phyloP scores from a whole-genome alignment of 2,113 vertebrate species.

The Carassius auratus region DNA sequence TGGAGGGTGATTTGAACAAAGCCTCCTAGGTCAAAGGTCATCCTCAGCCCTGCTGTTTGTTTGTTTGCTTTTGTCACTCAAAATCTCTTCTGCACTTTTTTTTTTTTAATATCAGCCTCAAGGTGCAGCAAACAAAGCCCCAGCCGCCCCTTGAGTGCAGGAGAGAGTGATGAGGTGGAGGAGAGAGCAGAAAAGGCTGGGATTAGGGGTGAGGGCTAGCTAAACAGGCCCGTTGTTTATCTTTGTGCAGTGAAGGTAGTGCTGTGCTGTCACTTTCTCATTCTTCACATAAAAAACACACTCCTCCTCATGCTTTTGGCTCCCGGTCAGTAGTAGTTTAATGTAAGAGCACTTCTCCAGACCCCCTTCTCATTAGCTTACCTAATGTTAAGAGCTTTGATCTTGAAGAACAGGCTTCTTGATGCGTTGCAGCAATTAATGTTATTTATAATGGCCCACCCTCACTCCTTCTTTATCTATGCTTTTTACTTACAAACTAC shows the following conservation, averaged over 20 bases:
- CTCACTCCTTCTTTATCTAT: neutral
- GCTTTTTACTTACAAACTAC: neutral
- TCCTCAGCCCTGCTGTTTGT: conserved; percentile 56
- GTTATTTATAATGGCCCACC: neutral
- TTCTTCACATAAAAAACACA: conserved; percentile 22
- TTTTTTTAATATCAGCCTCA: conserved; percentile 59
- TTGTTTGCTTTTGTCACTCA: conserved; percentile 60
- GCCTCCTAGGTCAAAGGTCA: conserved; percentile 67
- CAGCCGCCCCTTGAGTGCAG: conserved; percentile 48
- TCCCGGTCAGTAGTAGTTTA: neutral
- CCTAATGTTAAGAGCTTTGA: neutral
- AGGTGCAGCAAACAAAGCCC: conserved; percentile 63
- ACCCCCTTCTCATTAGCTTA: conserved; percentile 21
- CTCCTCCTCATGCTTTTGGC: neutral
- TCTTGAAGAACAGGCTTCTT: neutral
- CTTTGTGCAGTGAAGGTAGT: conserved; percentile 62
- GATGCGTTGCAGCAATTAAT: neutral
- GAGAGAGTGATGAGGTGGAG: conserved; percentile 57
- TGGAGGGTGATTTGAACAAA: conserved; percentile 66
- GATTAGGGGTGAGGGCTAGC: conserved; percentile 59
- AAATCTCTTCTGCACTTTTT: conserved; percentile 47
- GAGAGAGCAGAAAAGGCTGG: conserved; percentile 59
- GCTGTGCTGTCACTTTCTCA: conserved; percentile 59
- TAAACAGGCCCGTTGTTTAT: conserved; percentile 65
- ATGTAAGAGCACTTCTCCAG: neutral